Conservation (phyloP, 2,888 invertebrate species). For the Pterostichus niger region DNA sequence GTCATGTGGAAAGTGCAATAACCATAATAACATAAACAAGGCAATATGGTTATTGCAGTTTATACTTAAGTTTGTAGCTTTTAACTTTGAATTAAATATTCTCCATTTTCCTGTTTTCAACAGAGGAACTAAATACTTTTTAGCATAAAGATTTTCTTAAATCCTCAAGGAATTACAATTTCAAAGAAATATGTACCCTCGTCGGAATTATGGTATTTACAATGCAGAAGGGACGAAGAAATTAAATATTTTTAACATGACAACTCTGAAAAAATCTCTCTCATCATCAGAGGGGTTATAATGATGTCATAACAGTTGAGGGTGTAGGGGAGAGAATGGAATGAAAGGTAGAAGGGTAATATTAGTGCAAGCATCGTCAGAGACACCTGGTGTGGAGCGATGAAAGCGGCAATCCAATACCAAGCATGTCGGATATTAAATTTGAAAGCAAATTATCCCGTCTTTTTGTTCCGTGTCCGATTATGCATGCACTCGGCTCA, state of each 20-base stretch:
- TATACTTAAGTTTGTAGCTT: constrained; percentile 39
- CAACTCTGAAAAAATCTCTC: constrained; percentile 10
- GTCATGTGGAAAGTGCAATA: constrained; percentile 44
- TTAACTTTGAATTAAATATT: constrained; percentile 48
- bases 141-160: constrained; percentile 40
- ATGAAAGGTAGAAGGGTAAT: constrained; percentile 24
- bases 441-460: constrained; percentile 60
- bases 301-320: constrained; percentile 42
- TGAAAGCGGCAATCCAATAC: constrained; percentile 54
- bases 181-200: constrained; percentile 18
- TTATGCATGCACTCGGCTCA: constrained; percentile 45
- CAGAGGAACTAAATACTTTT: constrained; percentile 29
- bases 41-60: constrained; percentile 53
- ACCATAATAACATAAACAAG: constrained; percentile 46
- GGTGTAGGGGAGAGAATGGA: not conserved
- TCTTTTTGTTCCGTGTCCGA: constrained; percentile 29
- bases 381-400: constrained; percentile 47
- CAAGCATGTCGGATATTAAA: constrained; percentile 51
- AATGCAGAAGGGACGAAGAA: constrained; percentile 1
- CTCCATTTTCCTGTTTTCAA: constrained; percentile 4
- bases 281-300: constrained; percentile 11
- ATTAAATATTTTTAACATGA: constrained; percentile 35
- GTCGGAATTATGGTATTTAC: not conserved
- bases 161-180: constrained; percentile 15
- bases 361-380: constrained; percentile 47